Evolutionary conservation across 2,797 vertebrate genomes (phyloP).

Genomic region (Chaenodraco wilsoni): DNA sequence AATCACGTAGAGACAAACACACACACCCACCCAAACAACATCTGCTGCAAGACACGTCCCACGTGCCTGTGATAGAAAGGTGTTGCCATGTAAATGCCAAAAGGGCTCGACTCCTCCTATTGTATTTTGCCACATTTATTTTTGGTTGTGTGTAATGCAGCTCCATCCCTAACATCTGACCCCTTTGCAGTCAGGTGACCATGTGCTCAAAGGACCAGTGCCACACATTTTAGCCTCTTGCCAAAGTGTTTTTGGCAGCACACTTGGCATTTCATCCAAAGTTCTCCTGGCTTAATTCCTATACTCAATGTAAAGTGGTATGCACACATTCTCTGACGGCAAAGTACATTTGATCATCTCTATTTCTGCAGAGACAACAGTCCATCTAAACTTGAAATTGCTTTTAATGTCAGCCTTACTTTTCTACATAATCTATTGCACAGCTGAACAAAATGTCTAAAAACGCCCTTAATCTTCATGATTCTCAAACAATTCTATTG

Average conservation of each 20-base stretch:
- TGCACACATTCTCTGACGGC: constrained; percentile 17
- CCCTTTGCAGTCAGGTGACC: constrained; percentile 9
- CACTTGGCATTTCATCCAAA: constrained; percentile 34
- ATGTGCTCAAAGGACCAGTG: constrained; percentile 3
- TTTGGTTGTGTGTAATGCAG: constrained; percentile 27
- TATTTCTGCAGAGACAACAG: constrained; percentile 19
- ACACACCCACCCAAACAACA: constrained; percentile 48
- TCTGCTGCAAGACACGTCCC: constrained; percentile 49
- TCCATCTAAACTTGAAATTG: constrained; percentile 30
- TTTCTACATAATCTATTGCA: constrained; percentile 32
- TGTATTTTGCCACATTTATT: constrained; percentile 19
- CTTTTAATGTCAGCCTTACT: constrained; percentile 43
- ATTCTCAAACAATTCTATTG: not conserved
- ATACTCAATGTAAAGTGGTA: constrained; percentile 3
- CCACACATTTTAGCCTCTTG: constrained; percentile 12
- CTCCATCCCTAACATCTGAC: constrained; percentile 19
- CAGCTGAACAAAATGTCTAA: not conserved
- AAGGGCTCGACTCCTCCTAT: constrained; percentile 24
- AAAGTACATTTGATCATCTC: constrained; percentile 40
- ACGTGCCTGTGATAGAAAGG: constrained; percentile 37
- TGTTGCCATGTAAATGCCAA: constrained; percentile 9
- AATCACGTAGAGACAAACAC: constrained; percentile 21
- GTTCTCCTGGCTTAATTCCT: constrained; percentile 23
- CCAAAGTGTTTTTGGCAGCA: constrained; percentile 33
- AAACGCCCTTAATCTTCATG: not conserved